Evolutionary conservation across 2,113 vertebrate genomes (phyloP).

Genomic region (Cavia aperea): DNA sequence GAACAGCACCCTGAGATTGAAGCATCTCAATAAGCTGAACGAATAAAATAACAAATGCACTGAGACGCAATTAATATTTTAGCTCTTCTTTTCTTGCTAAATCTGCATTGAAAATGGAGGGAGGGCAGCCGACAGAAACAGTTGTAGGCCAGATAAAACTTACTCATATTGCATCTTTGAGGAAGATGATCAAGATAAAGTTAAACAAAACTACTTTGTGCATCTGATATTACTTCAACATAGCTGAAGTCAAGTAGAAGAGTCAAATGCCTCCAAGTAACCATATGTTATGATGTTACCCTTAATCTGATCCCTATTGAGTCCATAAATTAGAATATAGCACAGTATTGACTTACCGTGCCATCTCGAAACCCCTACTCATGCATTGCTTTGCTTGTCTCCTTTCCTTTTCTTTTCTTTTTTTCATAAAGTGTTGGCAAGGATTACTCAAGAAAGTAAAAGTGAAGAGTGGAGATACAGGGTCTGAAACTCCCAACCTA

Average conservation of each 20-base stretch:
- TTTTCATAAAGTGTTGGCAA: no score
- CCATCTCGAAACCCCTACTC: background rate
- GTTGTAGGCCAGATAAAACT: background rate
- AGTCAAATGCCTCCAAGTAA: background rate
- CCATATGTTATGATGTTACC: background rate
- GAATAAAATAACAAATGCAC: background rate
- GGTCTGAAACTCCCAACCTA: no score
- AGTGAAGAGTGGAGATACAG: no score
- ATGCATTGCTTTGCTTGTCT: no score
- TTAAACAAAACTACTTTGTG: slow-evolving; percentile 13
- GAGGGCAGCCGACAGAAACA: background rate
- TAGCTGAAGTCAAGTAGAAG: background rate
- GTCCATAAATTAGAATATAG: background rate
- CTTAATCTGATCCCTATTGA: background rate
- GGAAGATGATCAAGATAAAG: background rate
- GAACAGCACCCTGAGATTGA: background rate
- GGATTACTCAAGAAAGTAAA: no score
- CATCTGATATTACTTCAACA: background rate
- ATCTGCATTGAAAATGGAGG: background rate
- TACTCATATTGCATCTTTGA: background rate
- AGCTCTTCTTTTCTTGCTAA: background rate
- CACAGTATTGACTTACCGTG: background rate
- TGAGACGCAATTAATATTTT: background rate
- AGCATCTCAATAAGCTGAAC: background rate
- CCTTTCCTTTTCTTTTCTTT: no score